phyloP scores from a whole-genome alignment of 1,140 invertebrate species.

The Sarcophaga bullata region DNA sequence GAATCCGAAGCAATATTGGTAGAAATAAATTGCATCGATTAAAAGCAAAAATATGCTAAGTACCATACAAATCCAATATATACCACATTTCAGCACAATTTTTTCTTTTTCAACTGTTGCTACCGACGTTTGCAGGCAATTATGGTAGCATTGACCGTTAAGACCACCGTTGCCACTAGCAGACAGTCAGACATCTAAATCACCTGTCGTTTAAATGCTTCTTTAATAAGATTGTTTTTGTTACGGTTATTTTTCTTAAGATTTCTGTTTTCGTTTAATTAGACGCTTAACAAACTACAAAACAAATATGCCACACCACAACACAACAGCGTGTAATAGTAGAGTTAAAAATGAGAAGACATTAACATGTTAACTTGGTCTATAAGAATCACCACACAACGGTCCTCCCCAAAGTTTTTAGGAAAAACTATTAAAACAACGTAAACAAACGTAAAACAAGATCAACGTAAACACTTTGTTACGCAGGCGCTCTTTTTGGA shows the following conservation, averaged over 20 bases:
- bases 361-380: not conserved
- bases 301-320: not conserved
- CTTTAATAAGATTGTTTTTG: conserved; percentile 21
- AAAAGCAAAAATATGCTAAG: no score
- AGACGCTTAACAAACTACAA: not conserved
- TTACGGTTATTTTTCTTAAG: not conserved
- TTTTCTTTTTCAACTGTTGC: not conserved
- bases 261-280: not conserved
- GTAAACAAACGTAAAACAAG: not conserved
- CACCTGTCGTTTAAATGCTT: conserved; percentile 9
- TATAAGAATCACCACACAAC: not conserved
- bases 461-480: not conserved
- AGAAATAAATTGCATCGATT: no score
- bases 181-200: not conserved
- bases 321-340: not conserved
- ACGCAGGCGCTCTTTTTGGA: conserved; percentile 3
- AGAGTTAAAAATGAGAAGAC: not conserved
- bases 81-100: no score
- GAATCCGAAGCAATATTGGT: no score
- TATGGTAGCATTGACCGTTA: conserved; percentile 7
- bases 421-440: no score
- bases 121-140: not conserved
- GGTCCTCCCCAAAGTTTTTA: no score
- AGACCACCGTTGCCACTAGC: not conserved
- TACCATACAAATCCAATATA: no score